These are phyloP conservation scores for Yponomeuta sedellus DNA, from an alignment of 2,888 invertebrate species.

Conservation along the genomic window DNA sequence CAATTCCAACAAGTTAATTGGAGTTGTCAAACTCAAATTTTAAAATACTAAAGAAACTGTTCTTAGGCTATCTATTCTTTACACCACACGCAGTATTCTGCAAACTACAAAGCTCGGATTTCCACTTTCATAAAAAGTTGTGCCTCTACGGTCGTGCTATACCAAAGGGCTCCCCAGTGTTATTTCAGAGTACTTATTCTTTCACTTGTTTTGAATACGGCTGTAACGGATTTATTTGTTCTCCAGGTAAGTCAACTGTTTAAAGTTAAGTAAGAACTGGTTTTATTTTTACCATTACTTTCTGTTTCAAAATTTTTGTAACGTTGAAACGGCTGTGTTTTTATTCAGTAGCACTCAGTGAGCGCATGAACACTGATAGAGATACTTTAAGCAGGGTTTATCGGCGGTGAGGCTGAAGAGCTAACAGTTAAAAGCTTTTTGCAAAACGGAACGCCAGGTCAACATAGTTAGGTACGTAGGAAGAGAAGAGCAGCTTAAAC, in stretches of 20 bases:
- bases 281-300: not conserved
- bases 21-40: no score
- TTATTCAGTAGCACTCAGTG: not conserved
- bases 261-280: not conserved
- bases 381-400: not conserved
- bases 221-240: not conserved
- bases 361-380: not conserved
- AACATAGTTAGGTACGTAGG: not conserved
- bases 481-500: not conserved
- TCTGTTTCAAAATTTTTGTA: not conserved
- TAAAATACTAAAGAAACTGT: no score
- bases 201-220: not conserved
- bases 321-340: not conserved
- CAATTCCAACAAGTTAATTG: no score
- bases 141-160: no score
- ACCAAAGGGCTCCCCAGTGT: not conserved
- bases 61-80: no score
- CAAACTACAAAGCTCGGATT: no score
- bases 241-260: not conserved
- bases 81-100: no score
- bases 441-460: not conserved
- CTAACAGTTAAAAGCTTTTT: slow-evolving; percentile 8
- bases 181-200: not conserved
- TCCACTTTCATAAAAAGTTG: no score
- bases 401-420: not conserved